Conservation (phyloP, 2,797 vertebrate genomes). For the Balearica regulorum region DNA sequence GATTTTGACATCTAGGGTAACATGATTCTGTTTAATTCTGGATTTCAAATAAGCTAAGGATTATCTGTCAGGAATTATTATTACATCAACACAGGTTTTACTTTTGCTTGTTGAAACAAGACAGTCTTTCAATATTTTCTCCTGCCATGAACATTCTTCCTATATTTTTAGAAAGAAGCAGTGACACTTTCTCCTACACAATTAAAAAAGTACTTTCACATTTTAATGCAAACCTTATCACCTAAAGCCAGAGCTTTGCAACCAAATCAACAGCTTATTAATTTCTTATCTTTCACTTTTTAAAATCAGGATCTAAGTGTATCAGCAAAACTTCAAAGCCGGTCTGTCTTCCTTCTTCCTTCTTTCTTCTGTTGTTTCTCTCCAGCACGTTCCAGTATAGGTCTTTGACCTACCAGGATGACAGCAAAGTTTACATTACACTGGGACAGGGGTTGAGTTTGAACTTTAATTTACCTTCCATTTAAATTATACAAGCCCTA, state of each 20-base stretch:
- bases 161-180: background rate
- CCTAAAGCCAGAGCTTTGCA: background rate
- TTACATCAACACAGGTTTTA: background rate
- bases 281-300: background rate
- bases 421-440: background rate
- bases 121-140: background rate
- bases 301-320: background rate
- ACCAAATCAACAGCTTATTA: background rate
- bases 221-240: background rate
- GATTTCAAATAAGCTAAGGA: background rate
- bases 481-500: background rate
- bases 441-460: background rate
- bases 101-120: background rate
- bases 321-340: background rate
- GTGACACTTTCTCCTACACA: background rate
- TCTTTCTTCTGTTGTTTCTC: background rate
- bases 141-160: background rate
- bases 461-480: background rate
- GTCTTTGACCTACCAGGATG: background rate
- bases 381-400: background rate
- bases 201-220: background rate
- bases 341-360: background rate
- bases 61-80: background rate
- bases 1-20: slow-evolving; percentile 12
- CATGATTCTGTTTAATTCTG: background rate